Percentiles rank a stretch among this genome's conserved stretches.
Evolutionary conservation across 2,113 vertebrate genomes (phyloP).

Genomic region (Microcebus murinus): DNA sequence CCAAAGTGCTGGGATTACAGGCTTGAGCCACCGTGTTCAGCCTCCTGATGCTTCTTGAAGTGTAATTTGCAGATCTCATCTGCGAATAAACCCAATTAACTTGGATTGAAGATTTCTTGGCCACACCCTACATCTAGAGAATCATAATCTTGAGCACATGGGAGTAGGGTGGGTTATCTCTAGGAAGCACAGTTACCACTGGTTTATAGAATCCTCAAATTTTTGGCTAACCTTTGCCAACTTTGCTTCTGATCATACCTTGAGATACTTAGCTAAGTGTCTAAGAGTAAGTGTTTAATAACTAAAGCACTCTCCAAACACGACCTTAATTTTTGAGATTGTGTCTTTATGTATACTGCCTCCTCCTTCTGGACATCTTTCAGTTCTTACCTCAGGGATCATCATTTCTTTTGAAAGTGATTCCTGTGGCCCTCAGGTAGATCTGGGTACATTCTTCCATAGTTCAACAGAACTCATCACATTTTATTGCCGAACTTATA

Average conservation of each 20-base stretch:
- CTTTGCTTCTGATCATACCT: background rate
- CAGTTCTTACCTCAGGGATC: background rate
- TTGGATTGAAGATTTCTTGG: background rate
- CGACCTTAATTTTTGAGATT: background rate
- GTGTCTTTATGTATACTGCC: background rate
- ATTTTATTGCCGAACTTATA: background rate
- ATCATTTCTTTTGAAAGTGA: background rate
- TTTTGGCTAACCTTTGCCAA: background rate
- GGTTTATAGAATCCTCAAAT: background rate
- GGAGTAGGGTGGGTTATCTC: background rate
- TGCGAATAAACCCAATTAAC: background rate
- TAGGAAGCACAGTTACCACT: background rate
- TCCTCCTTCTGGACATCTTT: background rate
- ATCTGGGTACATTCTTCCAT: background rate
- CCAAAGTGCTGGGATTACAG: too few relatives aligned
- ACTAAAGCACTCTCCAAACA: background rate
- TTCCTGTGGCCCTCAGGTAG: background rate
- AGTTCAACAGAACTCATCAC: background rate
- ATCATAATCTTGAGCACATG: background rate
- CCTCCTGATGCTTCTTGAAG: background rate
- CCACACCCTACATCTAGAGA: background rate
- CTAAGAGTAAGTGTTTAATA: background rate
- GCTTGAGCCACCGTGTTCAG: too few relatives aligned
- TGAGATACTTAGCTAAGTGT: background rate
- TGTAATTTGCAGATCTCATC: background rate